Evolutionary conservation across 2,888 invertebrate species (phyloP).

Genomic region (Nymphalis c-album): DNA sequence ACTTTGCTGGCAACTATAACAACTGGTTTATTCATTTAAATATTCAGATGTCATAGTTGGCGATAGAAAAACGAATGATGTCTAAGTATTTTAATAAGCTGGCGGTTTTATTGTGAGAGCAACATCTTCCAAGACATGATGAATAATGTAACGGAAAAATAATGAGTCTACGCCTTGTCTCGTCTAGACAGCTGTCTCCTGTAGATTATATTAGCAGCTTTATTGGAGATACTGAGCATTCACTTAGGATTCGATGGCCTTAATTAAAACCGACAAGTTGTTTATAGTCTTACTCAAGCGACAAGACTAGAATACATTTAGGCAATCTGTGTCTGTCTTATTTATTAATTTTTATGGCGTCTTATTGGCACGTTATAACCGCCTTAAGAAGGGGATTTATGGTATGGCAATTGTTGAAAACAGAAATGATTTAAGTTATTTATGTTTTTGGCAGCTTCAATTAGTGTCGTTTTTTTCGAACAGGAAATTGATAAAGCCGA

Average conservation of each 20-base stretch:
- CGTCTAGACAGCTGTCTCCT: slow-evolving; percentile 20
- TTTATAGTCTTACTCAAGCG: slow-evolving; percentile 21
- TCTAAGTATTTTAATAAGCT: slow-evolving; percentile 5
- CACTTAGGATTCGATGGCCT: slow-evolving; percentile 15
- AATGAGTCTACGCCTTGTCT: slow-evolving; percentile 18
- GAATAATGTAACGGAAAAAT: slow-evolving; percentile 26
- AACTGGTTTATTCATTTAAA: background rate
- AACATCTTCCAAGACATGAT: slow-evolving; percentile 11
- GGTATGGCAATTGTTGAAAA: no score
- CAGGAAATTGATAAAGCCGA: no score
- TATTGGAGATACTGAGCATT: slow-evolving; percentile 22
- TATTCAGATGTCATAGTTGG: background rate
- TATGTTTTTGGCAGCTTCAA: no score
- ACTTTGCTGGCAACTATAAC: background rate
- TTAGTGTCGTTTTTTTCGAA: no score
- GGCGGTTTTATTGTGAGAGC: slow-evolving; percentile 12
- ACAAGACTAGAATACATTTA: slow-evolving; percentile 10
- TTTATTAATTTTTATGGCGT: no score
- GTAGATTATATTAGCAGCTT: slow-evolving; percentile 22
- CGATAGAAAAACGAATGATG: background rate
- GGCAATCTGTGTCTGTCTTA: background rate
- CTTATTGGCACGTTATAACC: no score
- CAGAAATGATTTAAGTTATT: no score
- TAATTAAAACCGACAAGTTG: slow-evolving; percentile 33
- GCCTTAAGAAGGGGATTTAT: no score